Conservation (phyloP, 2,113 vertebrate species). For the Corydoras maculifer region DNA sequence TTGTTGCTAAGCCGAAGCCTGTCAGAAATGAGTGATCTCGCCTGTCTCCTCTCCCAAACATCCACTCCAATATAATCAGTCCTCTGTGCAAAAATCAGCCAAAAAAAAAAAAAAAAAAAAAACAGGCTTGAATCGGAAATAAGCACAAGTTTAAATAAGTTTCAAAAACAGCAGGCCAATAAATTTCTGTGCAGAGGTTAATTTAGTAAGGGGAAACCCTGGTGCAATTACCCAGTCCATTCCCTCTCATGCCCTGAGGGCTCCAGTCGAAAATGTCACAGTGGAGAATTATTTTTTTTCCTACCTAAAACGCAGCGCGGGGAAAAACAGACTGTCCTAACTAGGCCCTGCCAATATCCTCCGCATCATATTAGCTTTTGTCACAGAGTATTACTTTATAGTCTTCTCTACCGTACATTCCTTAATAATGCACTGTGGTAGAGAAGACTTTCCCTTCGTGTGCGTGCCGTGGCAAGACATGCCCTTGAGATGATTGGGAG, state of each 20-base stretch:
- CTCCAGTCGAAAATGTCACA: slow-evolving; percentile 64
- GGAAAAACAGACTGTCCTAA: slow-evolving; percentile 59
- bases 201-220: slow-evolving; percentile 66
- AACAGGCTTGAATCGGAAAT: slow-evolving; percentile 41
- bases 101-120: slow-evolving; percentile 1
- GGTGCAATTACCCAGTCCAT: slow-evolving; percentile 66
- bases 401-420: slow-evolving; percentile 20
- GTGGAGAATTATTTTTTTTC: slow-evolving; percentile 39
- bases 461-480: slow-evolving; percentile 4
- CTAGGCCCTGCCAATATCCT: slow-evolving; percentile 57
- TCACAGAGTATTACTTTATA: slow-evolving; percentile 47
- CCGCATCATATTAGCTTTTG: slow-evolving; percentile 57
- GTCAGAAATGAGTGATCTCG: slow-evolving; percentile 51
- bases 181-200: slow-evolving; percentile 69
- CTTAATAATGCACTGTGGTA: slow-evolving; percentile 37
- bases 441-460: slow-evolving; percentile 7
- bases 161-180: slow-evolving; percentile 61
- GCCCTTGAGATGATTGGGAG: slow-evolving; percentile 20
- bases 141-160: slow-evolving; percentile 69
- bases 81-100: slow-evolving; percentile 33
- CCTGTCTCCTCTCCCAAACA: slow-evolving; percentile 50
- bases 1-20: slow-evolving; percentile 28
- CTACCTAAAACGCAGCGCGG: slow-evolving; percentile 44
- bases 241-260: slow-evolving; percentile 63
- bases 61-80: slow-evolving; percentile 48